Conservation (phyloP, 2,113 vertebrate species). For the Epinephelus fuscoguttatus region DNA sequence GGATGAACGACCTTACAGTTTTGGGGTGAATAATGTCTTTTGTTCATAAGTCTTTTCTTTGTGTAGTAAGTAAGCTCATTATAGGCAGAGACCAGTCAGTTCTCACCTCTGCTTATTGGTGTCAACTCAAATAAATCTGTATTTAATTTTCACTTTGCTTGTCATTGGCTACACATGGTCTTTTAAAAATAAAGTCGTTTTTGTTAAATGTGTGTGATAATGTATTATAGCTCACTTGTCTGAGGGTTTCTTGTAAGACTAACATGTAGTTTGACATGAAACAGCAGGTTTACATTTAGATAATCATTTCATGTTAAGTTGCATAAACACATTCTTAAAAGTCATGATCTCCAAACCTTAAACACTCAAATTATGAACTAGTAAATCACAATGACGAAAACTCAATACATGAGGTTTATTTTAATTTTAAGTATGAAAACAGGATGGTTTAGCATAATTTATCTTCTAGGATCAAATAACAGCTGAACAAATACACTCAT, state of each 20-base stretch:
- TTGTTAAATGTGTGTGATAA: constrained; percentile 50
- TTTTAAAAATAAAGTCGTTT: constrained; percentile 74
- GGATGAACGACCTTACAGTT: constrained; percentile 27
- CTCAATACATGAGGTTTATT: not conserved
- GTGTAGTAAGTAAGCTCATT: constrained; percentile 35
- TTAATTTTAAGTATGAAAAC: constrained; percentile 23
- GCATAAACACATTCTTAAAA: not conserved
- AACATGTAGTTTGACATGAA: not conserved
- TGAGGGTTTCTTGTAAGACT: not conserved
- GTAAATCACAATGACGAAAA: not conserved
- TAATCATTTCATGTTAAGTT: no score
- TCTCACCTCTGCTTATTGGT: constrained; percentile 33
- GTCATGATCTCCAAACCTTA: not conserved
- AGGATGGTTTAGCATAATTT: constrained; percentile 26
- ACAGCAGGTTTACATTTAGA: not conserved
- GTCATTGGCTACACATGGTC: constrained; percentile 48
- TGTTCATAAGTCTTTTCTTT: constrained; percentile 27
- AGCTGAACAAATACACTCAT: constrained; percentile 22
- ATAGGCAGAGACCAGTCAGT: constrained; percentile 2
- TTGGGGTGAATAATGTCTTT: constrained; percentile 14
- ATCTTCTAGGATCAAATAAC: constrained; percentile 33
- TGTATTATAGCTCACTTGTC: not conserved
- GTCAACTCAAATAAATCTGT: constrained; percentile 59
- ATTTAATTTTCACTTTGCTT: constrained; percentile 72
- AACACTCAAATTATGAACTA: not conserved